Evolutionary conservation across 2,113 vertebrate species (phyloP).

Genomic region (Rhea pennata): DNA sequence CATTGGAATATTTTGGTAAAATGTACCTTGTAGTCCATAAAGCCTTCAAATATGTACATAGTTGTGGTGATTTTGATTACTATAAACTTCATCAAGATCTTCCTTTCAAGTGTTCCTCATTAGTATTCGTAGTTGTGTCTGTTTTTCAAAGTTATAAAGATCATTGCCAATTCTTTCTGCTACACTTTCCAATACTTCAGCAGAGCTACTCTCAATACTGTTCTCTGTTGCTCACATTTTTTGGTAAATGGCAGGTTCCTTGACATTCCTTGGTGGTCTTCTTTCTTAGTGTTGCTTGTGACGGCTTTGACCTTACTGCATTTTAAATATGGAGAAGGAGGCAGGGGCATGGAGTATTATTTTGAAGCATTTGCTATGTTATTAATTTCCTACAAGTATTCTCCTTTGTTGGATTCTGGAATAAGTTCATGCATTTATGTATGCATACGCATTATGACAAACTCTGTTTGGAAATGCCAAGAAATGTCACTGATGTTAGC

Average conservation of each 20-base stretch:
- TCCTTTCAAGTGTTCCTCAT: not conserved
- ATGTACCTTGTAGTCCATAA: not conserved
- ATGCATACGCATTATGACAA: conserved; percentile 15
- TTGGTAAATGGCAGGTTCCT: not conserved
- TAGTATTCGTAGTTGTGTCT: not conserved
- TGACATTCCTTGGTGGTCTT: not conserved
- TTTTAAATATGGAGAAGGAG: not conserved
- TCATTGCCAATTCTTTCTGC: not conserved
- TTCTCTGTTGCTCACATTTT: not conserved
- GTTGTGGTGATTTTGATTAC: not conserved
- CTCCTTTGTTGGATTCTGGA: not conserved
- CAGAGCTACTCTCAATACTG: not conserved
- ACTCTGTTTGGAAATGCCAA: not conserved
- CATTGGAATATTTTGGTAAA: not conserved
- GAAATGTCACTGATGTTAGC: not conserved
- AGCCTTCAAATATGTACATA: not conserved
- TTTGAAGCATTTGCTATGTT: not conserved
- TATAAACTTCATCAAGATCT: not conserved
- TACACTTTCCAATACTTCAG: not conserved
- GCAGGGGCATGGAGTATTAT: not conserved
- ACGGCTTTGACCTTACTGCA: not conserved
- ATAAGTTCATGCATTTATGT: not conserved
- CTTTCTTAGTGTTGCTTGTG: not conserved
- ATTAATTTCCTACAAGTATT: not conserved
- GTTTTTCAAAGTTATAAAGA: not conserved